Conservation (phyloP, 2,888 invertebrate genomes). For the Alcis repandata region DNA sequence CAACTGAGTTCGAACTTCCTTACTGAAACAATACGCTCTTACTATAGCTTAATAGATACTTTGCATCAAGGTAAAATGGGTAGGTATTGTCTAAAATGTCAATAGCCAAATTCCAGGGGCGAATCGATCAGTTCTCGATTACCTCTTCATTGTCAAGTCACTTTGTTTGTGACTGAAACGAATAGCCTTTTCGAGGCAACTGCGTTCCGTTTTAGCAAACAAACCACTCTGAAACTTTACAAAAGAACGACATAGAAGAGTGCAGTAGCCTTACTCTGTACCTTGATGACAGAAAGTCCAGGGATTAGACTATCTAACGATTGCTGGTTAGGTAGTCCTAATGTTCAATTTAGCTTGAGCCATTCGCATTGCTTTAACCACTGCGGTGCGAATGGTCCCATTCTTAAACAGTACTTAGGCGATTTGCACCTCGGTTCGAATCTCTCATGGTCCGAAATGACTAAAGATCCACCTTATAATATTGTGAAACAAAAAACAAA, state of each 20-base stretch:
- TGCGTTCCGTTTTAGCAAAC: constrained; percentile 66
- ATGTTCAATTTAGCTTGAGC: too few relatives aligned
- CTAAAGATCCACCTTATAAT: too few relatives aligned
- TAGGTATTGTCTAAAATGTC: constrained; percentile 48
- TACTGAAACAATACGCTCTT: constrained; percentile 1
- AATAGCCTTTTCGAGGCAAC: constrained; percentile 64
- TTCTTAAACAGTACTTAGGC: too few relatives aligned
- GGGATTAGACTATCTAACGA: too few relatives aligned
- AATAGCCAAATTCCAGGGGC: constrained; percentile 42
- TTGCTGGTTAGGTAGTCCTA: too few relatives aligned
- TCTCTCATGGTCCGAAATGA: too few relatives aligned
- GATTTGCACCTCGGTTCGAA: too few relatives aligned
- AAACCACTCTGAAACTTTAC: constrained; percentile 59
- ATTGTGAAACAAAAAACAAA: too few relatives aligned
- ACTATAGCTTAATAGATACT: constrained; percentile 1
- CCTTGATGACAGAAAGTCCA: neutral
- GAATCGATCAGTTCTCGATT: constrained; percentile 58
- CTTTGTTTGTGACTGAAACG: constrained; percentile 68
- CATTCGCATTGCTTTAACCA: too few relatives aligned
- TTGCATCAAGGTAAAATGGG: constrained; percentile 32
- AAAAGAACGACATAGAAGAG: constrained; percentile 12
- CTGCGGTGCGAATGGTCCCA: too few relatives aligned
- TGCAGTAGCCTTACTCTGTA: constrained; percentile 14
- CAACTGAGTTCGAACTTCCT: neutral
- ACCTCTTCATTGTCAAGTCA: constrained; percentile 64